Evolutionary conservation across 2,113 vertebrate genomes (phyloP).

Genomic region (Gadus chalcogrammus): DNA sequence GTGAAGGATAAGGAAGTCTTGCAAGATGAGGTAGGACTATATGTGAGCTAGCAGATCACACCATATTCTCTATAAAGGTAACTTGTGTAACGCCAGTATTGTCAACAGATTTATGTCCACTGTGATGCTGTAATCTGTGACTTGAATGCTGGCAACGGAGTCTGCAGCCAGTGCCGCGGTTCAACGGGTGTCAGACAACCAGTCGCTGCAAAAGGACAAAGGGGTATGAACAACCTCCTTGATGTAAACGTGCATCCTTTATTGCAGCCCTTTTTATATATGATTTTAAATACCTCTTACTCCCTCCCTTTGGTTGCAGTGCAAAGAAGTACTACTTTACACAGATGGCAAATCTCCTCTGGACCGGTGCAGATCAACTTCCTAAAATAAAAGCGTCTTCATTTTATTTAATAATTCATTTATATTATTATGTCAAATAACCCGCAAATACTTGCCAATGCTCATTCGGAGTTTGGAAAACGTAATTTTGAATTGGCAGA

Average conservation of each 20-base stretch:
- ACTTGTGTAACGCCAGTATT: not conserved
- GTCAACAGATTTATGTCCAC: conserved; percentile 66
- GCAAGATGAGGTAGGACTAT: conserved; percentile 49
- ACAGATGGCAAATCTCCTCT: conserved; percentile 36
- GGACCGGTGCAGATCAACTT: conserved; percentile 36
- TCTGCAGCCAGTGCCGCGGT: conserved; percentile 60
- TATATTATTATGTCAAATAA: conserved; percentile 37
- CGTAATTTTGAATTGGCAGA: conserved; percentile 62
- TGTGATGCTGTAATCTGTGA: conserved; percentile 72
- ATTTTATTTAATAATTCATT: too few species aligned
- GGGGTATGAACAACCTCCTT: conserved; percentile 15
- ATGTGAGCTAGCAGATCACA: not conserved
- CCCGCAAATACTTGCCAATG: conserved; percentile 44
- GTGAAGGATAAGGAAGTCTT: conserved; percentile 42
- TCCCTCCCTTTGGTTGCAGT: conserved; percentile 33
- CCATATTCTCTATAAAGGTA: not conserved
- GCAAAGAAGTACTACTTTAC: conserved; percentile 24
- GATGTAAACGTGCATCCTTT: not conserved
- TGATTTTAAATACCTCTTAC: not conserved
- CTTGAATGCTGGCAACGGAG: conserved; percentile 9
- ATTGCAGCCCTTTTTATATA: not conserved
- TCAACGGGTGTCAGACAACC: not conserved
- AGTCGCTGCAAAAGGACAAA: conserved; percentile 17
- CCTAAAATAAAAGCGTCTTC: not conserved
- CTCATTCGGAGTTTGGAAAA: conserved; percentile 59